Evolutionary conservation across 1,140 invertebrate genomes (phyloP).

Genomic region (Lasioglossum baleicum): DNA sequence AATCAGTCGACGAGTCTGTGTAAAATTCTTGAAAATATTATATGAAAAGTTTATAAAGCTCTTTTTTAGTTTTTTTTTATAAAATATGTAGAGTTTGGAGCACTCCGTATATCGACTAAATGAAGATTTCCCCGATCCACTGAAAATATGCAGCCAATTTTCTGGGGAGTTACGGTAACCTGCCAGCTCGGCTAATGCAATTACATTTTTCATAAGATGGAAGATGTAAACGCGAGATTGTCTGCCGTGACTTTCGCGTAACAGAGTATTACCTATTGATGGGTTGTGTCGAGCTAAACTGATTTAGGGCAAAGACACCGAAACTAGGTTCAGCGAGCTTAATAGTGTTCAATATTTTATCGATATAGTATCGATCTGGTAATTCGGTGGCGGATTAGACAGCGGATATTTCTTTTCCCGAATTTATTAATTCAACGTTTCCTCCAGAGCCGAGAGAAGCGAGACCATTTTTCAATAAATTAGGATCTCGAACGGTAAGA

Average conservation of each 20-base stretch:
- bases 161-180: neutral
- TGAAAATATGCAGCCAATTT: neutral
- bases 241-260: neutral
- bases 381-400: neutral
- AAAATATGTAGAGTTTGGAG: no score
- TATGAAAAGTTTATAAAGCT: no score
- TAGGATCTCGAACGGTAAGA: no score
- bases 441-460: no score
- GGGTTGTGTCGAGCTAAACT: neutral
- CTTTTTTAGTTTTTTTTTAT: no score
- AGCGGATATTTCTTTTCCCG: no score
- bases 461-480: no score
- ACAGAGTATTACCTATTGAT: slow-evolving; percentile 6
- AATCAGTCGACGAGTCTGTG: no score
- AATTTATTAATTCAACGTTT: no score
- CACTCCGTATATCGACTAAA: no score
- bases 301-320: neutral
- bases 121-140: neutral
- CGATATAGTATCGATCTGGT: neutral
- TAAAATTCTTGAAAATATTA: no score
- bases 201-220: slow-evolving; percentile 2
- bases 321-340: slow-evolving; percentile 1
- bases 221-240: neutral
- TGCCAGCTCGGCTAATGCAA: neutral
- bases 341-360: neutral